These are phyloP conservation scores for Kryptolebias marmoratus DNA, from an alignment of 2,113 vertebrate genomes.

Conservation along the genomic window DNA sequence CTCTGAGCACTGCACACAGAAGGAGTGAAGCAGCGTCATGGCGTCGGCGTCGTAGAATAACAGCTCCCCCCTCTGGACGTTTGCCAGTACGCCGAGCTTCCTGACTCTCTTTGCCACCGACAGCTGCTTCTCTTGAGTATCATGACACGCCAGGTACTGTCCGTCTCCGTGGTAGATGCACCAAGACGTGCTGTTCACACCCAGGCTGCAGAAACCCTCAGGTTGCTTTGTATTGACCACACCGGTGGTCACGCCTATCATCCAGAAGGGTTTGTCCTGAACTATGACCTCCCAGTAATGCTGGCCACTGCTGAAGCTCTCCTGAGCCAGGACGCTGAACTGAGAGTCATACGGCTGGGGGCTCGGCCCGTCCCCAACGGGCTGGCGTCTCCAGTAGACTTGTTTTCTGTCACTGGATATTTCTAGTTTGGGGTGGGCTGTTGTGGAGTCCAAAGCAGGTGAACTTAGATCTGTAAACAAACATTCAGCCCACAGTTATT, in stretches of 20 bases:
- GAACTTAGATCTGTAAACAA: conserved; percentile 73
- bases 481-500: conserved; percentile 13
- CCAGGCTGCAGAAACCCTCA: conserved; percentile 15
- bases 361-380: conserved; percentile 19
- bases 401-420: conserved; percentile 72
- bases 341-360: conserved; percentile 62
- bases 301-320: conserved; percentile 62
- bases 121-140: conserved; percentile 67
- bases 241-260: conserved; percentile 73
- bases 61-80: conserved; percentile 73
- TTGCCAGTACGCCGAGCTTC: conserved; percentile 68
- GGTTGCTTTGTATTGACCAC: conserved; percentile 13
- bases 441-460: conserved; percentile 66
- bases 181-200: conserved; percentile 65
- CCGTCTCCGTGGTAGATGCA: conserved; percentile 75
- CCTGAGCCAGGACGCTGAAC: conserved; percentile 72
- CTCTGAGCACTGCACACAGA: conserved; percentile 57
- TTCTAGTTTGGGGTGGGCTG: conserved; percentile 75
- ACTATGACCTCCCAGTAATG: conserved; percentile 81
- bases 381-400: conserved; percentile 72
- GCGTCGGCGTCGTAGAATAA: conserved; percentile 73
- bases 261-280: conserved; percentile 81
- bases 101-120: conserved; percentile 56
- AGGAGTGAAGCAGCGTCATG: conserved; percentile 65
- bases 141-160: conserved; percentile 72